Evolutionary conservation across 1,140 invertebrate species (phyloP), one percentile per base, ranked within the genome.

Genomic region (Philotrypesis tridentata): DNA sequence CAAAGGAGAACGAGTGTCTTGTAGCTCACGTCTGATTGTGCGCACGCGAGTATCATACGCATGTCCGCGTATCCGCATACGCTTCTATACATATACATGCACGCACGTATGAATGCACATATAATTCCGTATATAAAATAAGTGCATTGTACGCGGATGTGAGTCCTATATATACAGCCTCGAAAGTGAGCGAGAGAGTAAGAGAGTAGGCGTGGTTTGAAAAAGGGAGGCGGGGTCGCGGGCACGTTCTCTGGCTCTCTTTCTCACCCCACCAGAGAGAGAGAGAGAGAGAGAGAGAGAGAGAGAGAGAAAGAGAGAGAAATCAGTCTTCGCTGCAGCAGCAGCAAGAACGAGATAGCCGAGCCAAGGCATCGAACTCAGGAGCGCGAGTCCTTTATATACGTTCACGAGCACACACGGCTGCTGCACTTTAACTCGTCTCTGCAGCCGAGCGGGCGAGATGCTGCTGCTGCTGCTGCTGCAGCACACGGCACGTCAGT

Each of bases 141-240:
- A 37, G 9, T 37, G 33, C 9, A 60, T 74, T 37, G 6, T 23
- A 27, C 55, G n/a, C n/a, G 55, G 14, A 27, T 9, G 40, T 7
- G 37, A 31, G 65, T 9, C 3, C 33, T 1, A 48, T 14, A 37
- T 21, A 27, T 37, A 67, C n/a, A 80, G 37, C 40, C 25, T 29
- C 25, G 23, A 74, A 33, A 68, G 43, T 21, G 63, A 60, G 79
- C 43, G 37, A 60, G 43, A 31, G 33, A 25, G 73, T 37, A 33
- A 65, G 55, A 85, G 84, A 86, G 86, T 85, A 87, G 89, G 89
- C 89, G 89, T 90, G 89, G 89, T 90, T 90, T 89, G 85, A 90
- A 90, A 90, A 89, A 89, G 88, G 48, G 85, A 85, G 89, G 89
- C 89, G 89, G 89, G 85, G 85, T 88, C 85, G 85, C 72, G 84